Evolutionary conservation across 2,113 vertebrate species (phyloP).

Genomic region (Bos javanicus): DNA sequence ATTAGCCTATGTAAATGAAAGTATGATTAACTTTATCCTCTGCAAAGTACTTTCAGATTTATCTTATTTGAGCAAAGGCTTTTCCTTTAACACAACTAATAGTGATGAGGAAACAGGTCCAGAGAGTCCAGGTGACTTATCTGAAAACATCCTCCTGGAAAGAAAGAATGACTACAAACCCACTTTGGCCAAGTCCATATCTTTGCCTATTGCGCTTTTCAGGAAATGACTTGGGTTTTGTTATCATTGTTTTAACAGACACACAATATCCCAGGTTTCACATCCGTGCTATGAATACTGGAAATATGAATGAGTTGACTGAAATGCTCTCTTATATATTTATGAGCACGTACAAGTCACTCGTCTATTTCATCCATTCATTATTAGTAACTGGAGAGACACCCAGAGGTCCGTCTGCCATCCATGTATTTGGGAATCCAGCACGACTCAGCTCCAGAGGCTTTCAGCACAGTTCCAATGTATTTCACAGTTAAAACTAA

Average conservation of each 20-base stretch:
- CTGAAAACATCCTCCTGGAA: neutral
- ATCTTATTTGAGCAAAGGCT: neutral
- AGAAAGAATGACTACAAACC: neutral
- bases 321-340: neutral
- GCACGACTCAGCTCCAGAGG: neutral
- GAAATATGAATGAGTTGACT: neutral
- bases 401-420: neutral
- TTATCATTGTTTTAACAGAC: neutral
- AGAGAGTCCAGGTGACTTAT: neutral
- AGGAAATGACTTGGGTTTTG: neutral
- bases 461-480: neutral
- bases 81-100: neutral
- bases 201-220: neutral
- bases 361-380: neutral
- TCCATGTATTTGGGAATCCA: neutral
- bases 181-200: neutral
- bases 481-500: neutral
- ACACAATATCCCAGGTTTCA: neutral
- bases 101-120: neutral
- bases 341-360: neutral
- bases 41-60: neutral
- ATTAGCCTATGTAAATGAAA: neutral
- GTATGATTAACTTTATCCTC: neutral
- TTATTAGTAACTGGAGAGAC: neutral
- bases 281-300: neutral